These are phyloP conservation scores for Acinonyx jubatus DNA, from an alignment of 2,113 vertebrate genomes.

Conservation along the genomic window DNA sequence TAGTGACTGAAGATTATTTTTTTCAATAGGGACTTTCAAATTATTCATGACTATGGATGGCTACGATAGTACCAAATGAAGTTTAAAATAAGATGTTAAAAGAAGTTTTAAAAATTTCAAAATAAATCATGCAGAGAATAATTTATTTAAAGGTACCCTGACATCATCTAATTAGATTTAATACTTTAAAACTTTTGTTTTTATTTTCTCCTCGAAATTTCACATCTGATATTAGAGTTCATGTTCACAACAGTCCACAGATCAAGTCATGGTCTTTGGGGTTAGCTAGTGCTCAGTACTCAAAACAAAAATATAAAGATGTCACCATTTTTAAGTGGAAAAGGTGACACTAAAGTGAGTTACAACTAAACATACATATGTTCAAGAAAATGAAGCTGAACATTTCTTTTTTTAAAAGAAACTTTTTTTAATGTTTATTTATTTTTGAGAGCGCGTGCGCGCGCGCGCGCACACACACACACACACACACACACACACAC, in stretches of 20 bases:
- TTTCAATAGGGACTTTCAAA: conserved; percentile 12
- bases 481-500: too few relatives aligned
- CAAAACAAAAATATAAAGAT: conserved; percentile 1
- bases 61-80: not conserved
- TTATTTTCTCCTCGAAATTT: conserved; percentile 35
- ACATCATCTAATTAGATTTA: not conserved
- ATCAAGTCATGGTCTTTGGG: not conserved
- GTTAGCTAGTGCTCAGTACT: not conserved
- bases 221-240: conserved; percentile 8
- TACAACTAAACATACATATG: not conserved
- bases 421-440: too few relatives aligned
- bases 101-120: conserved; percentile 5
- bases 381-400: not conserved
- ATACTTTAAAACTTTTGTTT: not conserved
- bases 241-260: not conserved
- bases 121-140: not conserved
- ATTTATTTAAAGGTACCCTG: not conserved
- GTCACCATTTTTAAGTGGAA: not conserved
- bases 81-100: conserved; percentile 31
- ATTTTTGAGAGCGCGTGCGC: too few relatives aligned
- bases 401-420: not conserved
- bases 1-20: not conserved
- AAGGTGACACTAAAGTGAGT: not conserved
- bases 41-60: not conserved
- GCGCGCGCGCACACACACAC: too few relatives aligned